Evolutionary conservation across 2,113 vertebrate genomes (phyloP).

Genomic region (mouse (Mus musculus)): GRCm39 chr12:51582501-51583000

Average conservation of each 20-base stretch:
- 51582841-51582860: neutral
- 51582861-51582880: neutral
- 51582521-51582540: neutral
- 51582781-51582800: conserved; percentile 34
- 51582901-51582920: too few relatives aligned
- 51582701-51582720: conserved; percentile 31
- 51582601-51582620: conserved; percentile 17
- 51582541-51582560: conserved; percentile 8
- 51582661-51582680: neutral
- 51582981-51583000: too few relatives aligned
- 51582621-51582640: conserved; percentile 7
- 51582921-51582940: too few relatives aligned
- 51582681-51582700: conserved; percentile 3
- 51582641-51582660: conserved; percentile 59
- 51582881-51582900: neutral
- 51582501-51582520: neutral
- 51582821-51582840: neutral
- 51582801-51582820: neutral
- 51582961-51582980: too few relatives aligned
- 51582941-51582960: too few relatives aligned
- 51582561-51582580: neutral
- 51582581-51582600: neutral
- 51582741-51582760: conserved; percentile 53
- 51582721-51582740: neutral
- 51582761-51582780: conserved; percentile 35